Evolutionary conservation across 2,797 vertebrate genomes (phyloP).

Genomic region (Lepidocolaptes lacrymiger): DNA sequence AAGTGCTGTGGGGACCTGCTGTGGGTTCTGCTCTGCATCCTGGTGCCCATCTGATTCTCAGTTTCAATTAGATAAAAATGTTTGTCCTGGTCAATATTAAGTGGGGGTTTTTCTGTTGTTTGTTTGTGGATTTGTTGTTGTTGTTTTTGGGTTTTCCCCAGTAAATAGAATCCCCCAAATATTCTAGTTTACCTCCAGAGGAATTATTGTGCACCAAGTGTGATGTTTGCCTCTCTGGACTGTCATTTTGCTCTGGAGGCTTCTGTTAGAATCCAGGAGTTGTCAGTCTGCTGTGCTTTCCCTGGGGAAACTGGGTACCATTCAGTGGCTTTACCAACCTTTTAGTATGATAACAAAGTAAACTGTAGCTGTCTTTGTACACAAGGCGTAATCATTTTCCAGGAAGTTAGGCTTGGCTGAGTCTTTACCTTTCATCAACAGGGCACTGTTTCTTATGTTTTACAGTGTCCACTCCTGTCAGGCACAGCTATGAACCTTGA

Average conservation of each 20-base stretch:
- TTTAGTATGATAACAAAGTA: background rate
- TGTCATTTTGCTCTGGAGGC: background rate
- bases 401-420: background rate
- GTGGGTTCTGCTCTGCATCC: background rate
- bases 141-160: background rate
- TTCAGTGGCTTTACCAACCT: background rate
- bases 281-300: background rate
- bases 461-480: background rate
- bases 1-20: background rate
- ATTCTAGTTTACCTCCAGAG: background rate
- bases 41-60: background rate
- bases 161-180: background rate
- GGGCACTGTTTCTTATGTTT: background rate
- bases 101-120: rapidly evolving
- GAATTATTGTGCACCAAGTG: background rate
- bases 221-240: background rate
- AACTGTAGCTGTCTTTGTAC: background rate
- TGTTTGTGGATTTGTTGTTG: background rate
- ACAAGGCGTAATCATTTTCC: background rate
- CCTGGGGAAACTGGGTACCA: background rate
- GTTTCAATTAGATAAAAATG: background rate
- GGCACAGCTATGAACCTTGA: background rate
- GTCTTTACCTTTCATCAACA: background rate
- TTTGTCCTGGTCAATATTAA: background rate
- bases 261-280: background rate